A percentile compares a stretch with the other conserved stretches of the same genome.
phyloP scores from a whole-genome alignment of 2,797 vertebrate genomes.

The Eulemur albifrons region DNA sequence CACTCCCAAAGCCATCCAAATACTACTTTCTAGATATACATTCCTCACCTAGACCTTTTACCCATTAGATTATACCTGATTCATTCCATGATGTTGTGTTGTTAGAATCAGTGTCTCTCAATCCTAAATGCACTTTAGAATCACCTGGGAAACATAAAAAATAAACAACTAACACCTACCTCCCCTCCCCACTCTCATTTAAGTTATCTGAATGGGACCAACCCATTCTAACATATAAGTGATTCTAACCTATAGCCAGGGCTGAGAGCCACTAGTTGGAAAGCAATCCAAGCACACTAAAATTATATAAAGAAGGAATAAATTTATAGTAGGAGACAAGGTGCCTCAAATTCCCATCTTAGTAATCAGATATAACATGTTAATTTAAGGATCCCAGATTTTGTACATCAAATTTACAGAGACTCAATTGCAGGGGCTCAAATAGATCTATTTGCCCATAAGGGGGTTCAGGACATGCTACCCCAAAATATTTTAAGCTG shows the following conservation, averaged over 20 bases:
- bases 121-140: background rate
- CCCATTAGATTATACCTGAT: background rate
- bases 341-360: background rate
- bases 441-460: background rate
- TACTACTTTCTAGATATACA: background rate
- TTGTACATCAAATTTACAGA: slow-evolving; percentile 15
- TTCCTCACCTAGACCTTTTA: background rate
- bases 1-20: background rate
- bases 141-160: background rate
- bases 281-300: slow-evolving; percentile 33
- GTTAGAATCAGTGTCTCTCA: background rate
- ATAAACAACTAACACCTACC: background rate
- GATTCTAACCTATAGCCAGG: background rate
- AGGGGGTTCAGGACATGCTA: background rate
- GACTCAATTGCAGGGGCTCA: background rate
- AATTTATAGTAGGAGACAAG: background rate
- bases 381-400: slow-evolving; percentile 4
- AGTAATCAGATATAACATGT: background rate
- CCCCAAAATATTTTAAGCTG: background rate
- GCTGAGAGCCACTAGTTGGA: background rate
- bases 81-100: background rate
- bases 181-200: background rate
- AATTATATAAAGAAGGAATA: background rate
- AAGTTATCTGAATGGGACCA: background rate
- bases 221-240: too few species aligned